Percentiles rank a stretch among this genome's conserved stretches.
These are phyloP conservation scores for Mormoops blainvillei DNA, from an alignment of 2,113 vertebrate genomes.

Conservation along the genomic window DNA sequence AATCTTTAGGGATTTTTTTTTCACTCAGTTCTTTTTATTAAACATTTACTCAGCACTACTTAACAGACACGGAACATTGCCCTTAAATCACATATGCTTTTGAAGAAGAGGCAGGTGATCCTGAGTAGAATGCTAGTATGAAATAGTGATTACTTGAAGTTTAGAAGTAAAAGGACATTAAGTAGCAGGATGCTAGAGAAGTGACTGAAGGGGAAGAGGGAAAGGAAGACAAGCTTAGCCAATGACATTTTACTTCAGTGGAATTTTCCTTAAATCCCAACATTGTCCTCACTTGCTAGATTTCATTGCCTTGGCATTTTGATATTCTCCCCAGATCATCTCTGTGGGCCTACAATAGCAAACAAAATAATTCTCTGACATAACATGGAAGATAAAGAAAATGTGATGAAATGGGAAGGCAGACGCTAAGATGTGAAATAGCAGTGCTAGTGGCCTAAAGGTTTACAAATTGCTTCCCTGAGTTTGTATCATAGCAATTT, in stretches of 20 bases:
- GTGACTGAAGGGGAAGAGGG: neutral
- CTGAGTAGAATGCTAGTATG: neutral
- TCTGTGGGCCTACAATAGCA: neutral
- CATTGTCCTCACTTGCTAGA: neutral
- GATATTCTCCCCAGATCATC: neutral
- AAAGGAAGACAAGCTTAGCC: neutral
- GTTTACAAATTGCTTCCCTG: constrained; percentile 34
- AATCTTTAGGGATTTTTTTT: neutral
- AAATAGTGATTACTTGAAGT: neutral
- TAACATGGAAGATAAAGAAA: constrained; percentile 22
- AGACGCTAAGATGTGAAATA: neutral
- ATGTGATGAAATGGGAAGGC: neutral
- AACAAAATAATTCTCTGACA: constrained; percentile 38
- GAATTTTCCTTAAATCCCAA: constrained; percentile 40
- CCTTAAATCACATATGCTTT: neutral
- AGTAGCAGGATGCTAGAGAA: neutral
- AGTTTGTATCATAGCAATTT: constrained; percentile 56
- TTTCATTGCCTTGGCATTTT: neutral
- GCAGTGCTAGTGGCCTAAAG: neutral
- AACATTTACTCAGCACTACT: neutral
- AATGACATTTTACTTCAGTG: neutral
- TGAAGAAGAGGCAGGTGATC: neutral
- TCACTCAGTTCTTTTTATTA: neutral
- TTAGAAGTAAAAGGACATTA: neutral
- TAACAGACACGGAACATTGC: neutral